Conservation (phyloP, 2,797 vertebrate genomes). For the Cheirogaleus major region DNA sequence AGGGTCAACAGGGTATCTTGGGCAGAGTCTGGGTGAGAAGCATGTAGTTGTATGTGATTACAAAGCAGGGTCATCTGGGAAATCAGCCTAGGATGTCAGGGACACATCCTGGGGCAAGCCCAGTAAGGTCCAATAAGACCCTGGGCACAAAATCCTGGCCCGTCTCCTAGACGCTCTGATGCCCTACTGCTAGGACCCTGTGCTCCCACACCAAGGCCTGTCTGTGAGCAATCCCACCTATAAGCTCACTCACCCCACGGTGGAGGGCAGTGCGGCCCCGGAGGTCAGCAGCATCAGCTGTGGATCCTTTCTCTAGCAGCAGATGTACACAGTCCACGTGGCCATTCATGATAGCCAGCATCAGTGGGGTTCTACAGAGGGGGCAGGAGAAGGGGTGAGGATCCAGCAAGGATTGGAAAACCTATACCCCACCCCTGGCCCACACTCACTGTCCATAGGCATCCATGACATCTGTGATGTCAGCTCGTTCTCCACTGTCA, state of each 20-base stretch:
- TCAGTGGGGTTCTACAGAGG: conserved; percentile 92
- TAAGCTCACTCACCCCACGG: conserved; percentile 89
- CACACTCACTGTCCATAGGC: conserved; percentile 94
- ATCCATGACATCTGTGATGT: conserved; percentile 93
- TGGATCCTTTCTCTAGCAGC: conserved; percentile 95
- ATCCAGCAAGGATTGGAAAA: neutral
- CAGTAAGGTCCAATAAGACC: neutral
- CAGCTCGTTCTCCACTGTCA: conserved; percentile 90
- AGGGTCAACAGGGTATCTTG: neutral
- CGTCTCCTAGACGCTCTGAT: neutral
- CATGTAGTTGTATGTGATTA: neutral
- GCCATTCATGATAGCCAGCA: conserved; percentile 95
- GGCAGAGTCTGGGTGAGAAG: neutral
- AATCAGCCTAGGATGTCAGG: neutral
- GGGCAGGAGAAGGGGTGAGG: neutral
- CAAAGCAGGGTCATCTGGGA: neutral
- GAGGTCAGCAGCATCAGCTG: conserved; percentile 94
- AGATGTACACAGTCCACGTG: conserved; percentile 95
- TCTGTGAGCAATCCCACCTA: rapidly evolving
- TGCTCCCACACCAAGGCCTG: neutral
- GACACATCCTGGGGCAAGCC: neutral
- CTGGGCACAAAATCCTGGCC: neutral
- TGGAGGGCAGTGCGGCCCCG: conserved; percentile 94
- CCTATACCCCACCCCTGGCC: rapidly evolving
- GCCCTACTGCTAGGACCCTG: neutral